These are phyloP conservation scores for Eristalinus aeneus DNA, from an alignment of 2,888 invertebrate genomes.

Conservation along the genomic window DNA sequence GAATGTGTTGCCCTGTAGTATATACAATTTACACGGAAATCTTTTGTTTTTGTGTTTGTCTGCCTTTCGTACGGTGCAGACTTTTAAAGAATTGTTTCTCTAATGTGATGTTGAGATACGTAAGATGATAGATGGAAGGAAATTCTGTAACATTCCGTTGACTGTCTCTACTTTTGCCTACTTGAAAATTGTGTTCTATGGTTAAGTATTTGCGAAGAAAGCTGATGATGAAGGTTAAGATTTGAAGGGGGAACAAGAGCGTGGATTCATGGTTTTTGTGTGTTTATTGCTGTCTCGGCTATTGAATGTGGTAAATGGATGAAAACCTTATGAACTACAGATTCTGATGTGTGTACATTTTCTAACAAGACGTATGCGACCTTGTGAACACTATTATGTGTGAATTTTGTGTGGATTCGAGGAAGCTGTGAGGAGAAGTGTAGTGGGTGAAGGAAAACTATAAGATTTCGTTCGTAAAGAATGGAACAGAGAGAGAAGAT, in stretches of 20 bases:
- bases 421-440: too few species aligned
- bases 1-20: not conserved
- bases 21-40: slow-evolving; percentile 46
- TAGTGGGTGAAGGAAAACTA: not conserved
- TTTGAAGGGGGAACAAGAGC: not conserved
- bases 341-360: not conserved
- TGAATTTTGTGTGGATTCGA: not conserved
- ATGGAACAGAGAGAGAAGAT: too few species aligned
- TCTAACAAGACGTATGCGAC: not conserved
- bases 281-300: not conserved
- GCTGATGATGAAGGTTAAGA: not conserved
- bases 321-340: not conserved
- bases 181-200: not conserved
- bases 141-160: slow-evolving; percentile 16
- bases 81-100: not conserved
- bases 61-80: not conserved
- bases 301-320: not conserved
- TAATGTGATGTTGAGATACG: not conserved
- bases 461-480: not conserved
- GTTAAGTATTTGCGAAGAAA: not conserved
- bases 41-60: not conserved
- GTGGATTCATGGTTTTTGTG: too few species aligned
- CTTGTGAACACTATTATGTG: not conserved
- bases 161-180: not conserved
- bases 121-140: slow-evolving; percentile 16